Base-by-base conservation (phyloP, 2,888 invertebrate genomes). In the Scaptomyza polygonia region DNA sequence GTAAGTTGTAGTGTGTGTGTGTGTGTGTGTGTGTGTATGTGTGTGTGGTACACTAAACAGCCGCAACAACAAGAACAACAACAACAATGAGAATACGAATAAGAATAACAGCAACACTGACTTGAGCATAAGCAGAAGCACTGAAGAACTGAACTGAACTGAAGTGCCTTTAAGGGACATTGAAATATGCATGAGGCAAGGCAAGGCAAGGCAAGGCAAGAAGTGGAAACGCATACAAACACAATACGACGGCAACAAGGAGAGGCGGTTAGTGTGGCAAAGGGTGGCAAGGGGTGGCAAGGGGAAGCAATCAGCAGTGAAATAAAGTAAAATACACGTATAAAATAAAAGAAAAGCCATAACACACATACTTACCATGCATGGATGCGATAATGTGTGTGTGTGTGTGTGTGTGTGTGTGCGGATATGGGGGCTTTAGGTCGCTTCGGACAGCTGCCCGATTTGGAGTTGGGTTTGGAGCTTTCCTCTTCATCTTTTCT, bases 141-240 rank as follows among this genome's bases (percentile, higher is more conserved):
- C n/a, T n/a, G 34, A 36, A 14, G 69, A 52, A 77, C n/a, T 72
- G 71, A 72, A 75, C 39, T 39, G 39, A 75, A 68, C 86, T 75
- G 72, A 86, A 84, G 84, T 81, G 86, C 84, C 84, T 86, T 86
- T 85, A 84, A 86, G 86, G 84, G 86, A 86, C 79, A 79, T 81
- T 85, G 69, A 86, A 86, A 85, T 85, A 85, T 85, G 86, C 84
- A 85, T 86, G 86, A 84, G 72, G 66, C 64, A n/a, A n/a, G n/a
- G n/a, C n/a, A n/a, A n/a, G n/a, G n/a, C n/a, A n/a, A n/a, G n/a
- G n/a, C n/a, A n/a, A 84, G 72, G 66, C 64, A 59, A 69, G 72
- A 66, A 66, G 68, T 62, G 66, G 68, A 75, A 71, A 42, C 40
- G 57, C 58, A 53, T 27, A 25, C 34, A 34, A 49, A 11, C 48